These are phyloP conservation scores for Drosophila simulans DNA, from an alignment of 1,140 invertebrate species.

Conservation along the genomic window DNA sequence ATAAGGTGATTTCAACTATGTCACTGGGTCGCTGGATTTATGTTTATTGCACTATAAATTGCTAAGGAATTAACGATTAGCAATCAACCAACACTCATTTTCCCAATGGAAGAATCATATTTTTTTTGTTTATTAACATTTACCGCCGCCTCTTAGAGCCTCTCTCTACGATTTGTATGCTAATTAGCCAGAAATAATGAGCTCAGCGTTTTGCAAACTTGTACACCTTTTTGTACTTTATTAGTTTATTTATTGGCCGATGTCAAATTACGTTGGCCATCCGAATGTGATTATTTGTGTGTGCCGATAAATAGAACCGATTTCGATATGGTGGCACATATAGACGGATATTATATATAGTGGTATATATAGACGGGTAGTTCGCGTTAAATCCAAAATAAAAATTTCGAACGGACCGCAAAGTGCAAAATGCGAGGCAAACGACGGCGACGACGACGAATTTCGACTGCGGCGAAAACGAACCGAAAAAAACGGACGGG, in stretches of 20 bases:
- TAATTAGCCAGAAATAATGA: slow-evolving; percentile 75
- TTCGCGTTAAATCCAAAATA: slow-evolving; percentile 49
- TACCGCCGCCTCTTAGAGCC: slow-evolving; percentile 18
- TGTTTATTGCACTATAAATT: slow-evolving; percentile 19
- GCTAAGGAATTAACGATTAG: slow-evolving; percentile 13
- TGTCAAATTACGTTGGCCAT: slow-evolving; percentile 34
- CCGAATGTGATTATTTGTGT: slow-evolving; percentile 37
- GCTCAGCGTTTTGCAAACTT: slow-evolving; percentile 72
- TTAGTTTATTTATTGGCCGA: slow-evolving; percentile 33
- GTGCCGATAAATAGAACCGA: slow-evolving; percentile 27
- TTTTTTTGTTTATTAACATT: slow-evolving; percentile 25
- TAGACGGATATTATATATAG: slow-evolving; percentile 50
- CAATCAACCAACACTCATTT: slow-evolving; percentile 6
- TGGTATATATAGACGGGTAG: slow-evolving; percentile 33
- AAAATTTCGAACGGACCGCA: slow-evolving; percentile 61
- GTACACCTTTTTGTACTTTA: slow-evolving; percentile 23
- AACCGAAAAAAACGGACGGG: slow-evolving; percentile 66
- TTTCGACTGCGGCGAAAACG: slow-evolving; percentile 80
- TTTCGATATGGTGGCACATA: slow-evolving; percentile 32
- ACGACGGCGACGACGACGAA: slow-evolving; percentile 67
- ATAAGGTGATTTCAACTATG: slow-evolving; percentile 65
- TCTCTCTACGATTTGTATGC: slow-evolving; percentile 70
- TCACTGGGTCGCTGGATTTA: slow-evolving; percentile 54
- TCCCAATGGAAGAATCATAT: slow-evolving; percentile 25
- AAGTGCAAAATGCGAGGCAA: slow-evolving; percentile 67